A percentile compares a stretch with the other conserved stretches of the same genome.
Conservation (phyloP, 2,888 invertebrate genomes). For the Orthonychiurus folsomi region DNA sequence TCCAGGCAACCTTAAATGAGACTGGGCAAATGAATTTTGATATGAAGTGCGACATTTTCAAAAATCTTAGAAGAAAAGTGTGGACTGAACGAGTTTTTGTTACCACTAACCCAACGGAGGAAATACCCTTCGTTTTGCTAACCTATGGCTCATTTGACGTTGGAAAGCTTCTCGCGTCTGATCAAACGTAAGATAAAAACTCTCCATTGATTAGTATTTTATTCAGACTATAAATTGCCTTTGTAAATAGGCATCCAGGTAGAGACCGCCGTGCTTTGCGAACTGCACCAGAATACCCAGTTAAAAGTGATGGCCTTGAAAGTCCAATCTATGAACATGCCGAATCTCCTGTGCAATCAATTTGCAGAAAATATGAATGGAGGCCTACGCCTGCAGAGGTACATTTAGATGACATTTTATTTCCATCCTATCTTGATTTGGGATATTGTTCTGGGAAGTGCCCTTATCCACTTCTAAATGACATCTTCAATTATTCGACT, state of each 20-base stretch:
- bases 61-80: not conserved
- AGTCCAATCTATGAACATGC: no score
- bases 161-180: no score
- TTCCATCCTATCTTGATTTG: constrained; percentile 22
- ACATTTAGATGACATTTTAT: constrained; percentile 16
- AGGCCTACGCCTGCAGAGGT: constrained; percentile 18
- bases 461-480: constrained; percentile 23
- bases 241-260: no score
- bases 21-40: not conserved
- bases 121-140: not conserved
- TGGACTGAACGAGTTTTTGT: not conserved
- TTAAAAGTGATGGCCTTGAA: no score
- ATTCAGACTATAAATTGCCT: no score
- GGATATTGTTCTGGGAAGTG: constrained; percentile 30
- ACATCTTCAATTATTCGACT: constrained; percentile 22
- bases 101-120: not conserved
- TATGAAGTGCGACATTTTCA: not conserved
- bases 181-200: no score
- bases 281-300: no score
- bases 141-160: no score
- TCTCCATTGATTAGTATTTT: no score
- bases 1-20: not conserved
- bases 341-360: no score
- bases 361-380: constrained; percentile 19
- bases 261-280: no score